Evolutionary conservation across 2,797 vertebrate genomes (phyloP), one percentile per base, ranked within the genome.

Genomic region (Urocyon cinereoargenteus): DNA sequence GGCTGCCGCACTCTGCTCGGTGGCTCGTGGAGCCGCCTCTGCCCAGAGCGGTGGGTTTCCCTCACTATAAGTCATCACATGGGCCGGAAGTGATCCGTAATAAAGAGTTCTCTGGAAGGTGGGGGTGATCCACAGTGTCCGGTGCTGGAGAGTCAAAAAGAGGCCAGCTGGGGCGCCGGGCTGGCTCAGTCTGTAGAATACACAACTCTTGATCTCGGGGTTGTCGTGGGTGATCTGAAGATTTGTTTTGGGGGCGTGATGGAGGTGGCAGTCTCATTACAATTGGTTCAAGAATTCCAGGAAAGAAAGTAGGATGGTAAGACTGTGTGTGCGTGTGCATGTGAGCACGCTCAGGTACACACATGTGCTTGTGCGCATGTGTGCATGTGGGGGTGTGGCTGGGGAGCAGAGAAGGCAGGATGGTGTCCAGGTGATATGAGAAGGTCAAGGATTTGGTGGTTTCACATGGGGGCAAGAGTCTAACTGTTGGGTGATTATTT

Each of bases 311-410:
- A 77, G 78, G 59, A 57, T 28, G 28, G 51, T 6, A 34, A 57
- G 57, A 18, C n/a, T 55, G 4, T 9, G 9, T 51, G 21, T 79
- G 16, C 31, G 9, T 82, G 15, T 51, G n/a, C 40, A 45, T 7
- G 40, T 45, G 40, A 45, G 40, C 40, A 45, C 1, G 7, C 6
- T 45, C 40, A 45, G 53, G n/a, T 45, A 68, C 16, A 45, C 22
- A 3, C 28, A 9, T 11, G 70, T 36, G 19, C 45, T 49, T 28
- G 16, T 2, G n/a, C 1, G 12, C 12, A 16, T 6, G 51, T 2
- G n/a, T 6, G 34, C 1, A 31, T 53, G 5, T 16, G 53, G 18
- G 19, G 19, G 31, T 0, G 8, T 57, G 55, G 16, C 24, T 61
- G 64, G 28, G 22, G 40, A 64, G 31, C 21, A 61, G 59, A 62